Conservation (phyloP, 2,113 vertebrate genomes). For the Monopterus albus region DNA sequence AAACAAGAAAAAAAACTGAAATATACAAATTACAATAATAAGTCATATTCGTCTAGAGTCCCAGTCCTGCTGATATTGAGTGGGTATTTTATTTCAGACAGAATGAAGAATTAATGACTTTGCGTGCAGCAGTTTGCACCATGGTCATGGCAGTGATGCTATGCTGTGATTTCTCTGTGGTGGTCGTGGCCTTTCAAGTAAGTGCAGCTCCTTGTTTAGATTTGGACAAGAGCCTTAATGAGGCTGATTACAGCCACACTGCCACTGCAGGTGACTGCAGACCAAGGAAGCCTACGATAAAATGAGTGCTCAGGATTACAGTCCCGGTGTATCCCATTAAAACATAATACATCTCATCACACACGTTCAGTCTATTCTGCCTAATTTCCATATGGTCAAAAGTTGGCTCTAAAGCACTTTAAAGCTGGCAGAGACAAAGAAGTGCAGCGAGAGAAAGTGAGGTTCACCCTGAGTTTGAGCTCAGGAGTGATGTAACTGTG, state of each 20-base stretch:
- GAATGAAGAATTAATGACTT: background rate
- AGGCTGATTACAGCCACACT: slow-evolving; percentile 3
- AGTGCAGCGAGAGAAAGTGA: background rate
- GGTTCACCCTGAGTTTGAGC: slow-evolving; percentile 65
- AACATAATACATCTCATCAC: slow-evolving; percentile 1
- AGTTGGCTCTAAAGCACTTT: slow-evolving; percentile 18
- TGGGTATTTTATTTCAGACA: background rate
- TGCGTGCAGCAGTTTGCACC: background rate
- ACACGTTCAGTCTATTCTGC: background rate
- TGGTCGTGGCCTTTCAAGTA: background rate
- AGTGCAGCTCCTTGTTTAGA: slow-evolving; percentile 9
- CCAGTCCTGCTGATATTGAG: background rate
- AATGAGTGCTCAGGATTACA: background rate
- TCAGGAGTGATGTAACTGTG: slow-evolving; percentile 69
- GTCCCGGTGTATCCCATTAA: background rate
- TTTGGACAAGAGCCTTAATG: background rate
- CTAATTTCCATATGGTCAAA: slow-evolving; percentile 13
- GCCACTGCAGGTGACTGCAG: background rate
- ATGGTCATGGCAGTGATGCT: background rate
- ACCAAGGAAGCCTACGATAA: background rate
- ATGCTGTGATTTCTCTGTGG: slow-evolving; percentile 7
- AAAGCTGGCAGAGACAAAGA: slow-evolving; percentile 44
- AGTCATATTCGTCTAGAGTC: background rate
- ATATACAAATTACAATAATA: background rate
- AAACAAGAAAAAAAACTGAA: background rate